Conservation (phyloP, 2,113 vertebrate species). For the Ophiodon elongatus region DNA sequence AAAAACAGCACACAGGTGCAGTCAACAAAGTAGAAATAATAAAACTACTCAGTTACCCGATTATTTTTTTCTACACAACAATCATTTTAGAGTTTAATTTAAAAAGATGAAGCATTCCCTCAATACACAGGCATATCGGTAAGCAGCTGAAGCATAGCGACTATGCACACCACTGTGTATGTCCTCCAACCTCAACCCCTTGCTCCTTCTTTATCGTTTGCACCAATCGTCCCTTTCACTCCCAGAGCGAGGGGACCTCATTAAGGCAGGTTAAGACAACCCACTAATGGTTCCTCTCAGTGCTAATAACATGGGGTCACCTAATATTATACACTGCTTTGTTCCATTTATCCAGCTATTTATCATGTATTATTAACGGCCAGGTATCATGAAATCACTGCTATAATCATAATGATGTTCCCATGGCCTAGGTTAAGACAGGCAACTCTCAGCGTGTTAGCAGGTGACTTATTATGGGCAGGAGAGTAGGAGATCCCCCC, state of each 20-base stretch:
- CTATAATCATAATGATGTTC: constrained; percentile 71
- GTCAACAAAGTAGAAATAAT: background rate
- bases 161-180: constrained; percentile 35
- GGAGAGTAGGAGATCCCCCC: constrained; percentile 22
- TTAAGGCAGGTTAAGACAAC: constrained; percentile 83
- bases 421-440: constrained; percentile 64
- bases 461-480: constrained; percentile 64
- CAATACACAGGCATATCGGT: background rate
- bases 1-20: background rate
- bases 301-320: constrained; percentile 81
- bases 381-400: constrained; percentile 65
- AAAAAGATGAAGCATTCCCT: constrained; percentile 6
- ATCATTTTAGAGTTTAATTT: background rate
- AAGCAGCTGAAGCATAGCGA: constrained; percentile 27
- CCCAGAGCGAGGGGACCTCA: constrained; percentile 81
- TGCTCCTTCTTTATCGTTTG: constrained; percentile 57
- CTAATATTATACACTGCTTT: constrained; percentile 81
- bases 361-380: constrained; percentile 79
- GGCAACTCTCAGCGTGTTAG: constrained; percentile 56
- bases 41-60: background rate
- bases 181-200: constrained; percentile 28
- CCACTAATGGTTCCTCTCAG: constrained; percentile 82
- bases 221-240: constrained; percentile 68
- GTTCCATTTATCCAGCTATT: constrained; percentile 77
- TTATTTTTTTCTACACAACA: background rate